Evolutionary conservation across 2,113 vertebrate genomes (phyloP).

Genomic region (Tamias sibiricus): DNA sequence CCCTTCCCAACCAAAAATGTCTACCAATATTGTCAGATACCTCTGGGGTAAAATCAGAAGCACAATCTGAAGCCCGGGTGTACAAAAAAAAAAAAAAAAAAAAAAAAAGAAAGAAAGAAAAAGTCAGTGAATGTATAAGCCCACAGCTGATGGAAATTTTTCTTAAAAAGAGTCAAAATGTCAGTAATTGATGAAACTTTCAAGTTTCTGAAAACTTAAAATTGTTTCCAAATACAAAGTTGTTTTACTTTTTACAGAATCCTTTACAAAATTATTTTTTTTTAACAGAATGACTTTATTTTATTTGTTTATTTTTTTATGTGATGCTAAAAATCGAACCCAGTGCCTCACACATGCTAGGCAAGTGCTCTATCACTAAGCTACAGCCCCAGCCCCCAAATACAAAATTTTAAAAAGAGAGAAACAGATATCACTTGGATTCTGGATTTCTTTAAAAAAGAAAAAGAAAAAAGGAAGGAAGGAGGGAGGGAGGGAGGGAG

Average conservation of each 20-base stretch:
- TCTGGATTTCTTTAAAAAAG: neutral
- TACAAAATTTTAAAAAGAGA: neutral
- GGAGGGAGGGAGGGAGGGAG: no score
- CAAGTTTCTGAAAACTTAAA: conserved; percentile 10
- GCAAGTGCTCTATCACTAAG: no score
- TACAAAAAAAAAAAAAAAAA: neutral
- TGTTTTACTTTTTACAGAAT: neutral
- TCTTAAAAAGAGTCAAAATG: conserved; percentile 30
- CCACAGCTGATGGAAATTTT: neutral
- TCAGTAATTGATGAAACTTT: neutral
- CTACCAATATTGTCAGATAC: neutral
- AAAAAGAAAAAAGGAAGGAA: no score
- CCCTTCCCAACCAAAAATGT: neutral
- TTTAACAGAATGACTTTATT: no score
- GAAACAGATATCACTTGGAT: neutral
- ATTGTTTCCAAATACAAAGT: neutral
- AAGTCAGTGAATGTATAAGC: neutral
- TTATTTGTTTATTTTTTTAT: no score
- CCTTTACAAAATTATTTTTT: neutral
- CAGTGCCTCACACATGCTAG: no score
- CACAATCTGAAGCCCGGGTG: neutral
- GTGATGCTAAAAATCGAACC: no score
- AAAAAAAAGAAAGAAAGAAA: neutral
- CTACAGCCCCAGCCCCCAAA: neutral
- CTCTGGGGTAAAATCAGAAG: neutral